A percentile compares a stretch with the other conserved stretches of the same genome.
phyloP scores from a whole-genome alignment of 2,888 invertebrate species.

The Acrobasis repandana region DNA sequence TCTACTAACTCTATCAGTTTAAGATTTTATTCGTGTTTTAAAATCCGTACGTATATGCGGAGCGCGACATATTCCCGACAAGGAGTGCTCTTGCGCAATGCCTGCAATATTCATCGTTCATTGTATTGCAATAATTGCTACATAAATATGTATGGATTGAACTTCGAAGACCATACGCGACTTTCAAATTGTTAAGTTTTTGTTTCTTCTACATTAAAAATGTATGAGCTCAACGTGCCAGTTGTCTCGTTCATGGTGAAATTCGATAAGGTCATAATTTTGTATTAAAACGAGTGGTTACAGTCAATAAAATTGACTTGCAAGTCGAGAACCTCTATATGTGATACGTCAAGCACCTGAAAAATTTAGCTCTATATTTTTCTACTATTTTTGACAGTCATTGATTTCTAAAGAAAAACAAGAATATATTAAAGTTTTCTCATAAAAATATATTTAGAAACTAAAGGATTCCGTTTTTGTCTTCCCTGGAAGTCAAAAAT shows the following conservation, averaged over 20 bases:
- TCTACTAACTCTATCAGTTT: not conserved
- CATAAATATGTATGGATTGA: slow-evolving; percentile 76
- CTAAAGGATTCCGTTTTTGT: too few relatives aligned
- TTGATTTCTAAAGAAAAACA: too few relatives aligned
- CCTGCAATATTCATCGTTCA: slow-evolving; percentile 67
- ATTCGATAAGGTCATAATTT: slow-evolving; percentile 47
- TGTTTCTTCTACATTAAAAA: slow-evolving; percentile 67
- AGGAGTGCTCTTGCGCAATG: slow-evolving; percentile 54
- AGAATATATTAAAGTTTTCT: too few relatives aligned
- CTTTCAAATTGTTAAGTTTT: slow-evolving; percentile 71
- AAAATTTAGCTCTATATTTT: too few relatives aligned
- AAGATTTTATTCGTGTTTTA: slow-evolving; percentile 5
- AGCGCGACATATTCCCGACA: slow-evolving; percentile 35
- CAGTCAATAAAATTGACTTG: not conserved
- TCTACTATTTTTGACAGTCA: too few relatives aligned
- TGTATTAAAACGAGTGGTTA: not conserved
- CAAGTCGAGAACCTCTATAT: not conserved
- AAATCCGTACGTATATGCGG: not conserved
- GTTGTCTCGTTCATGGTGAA: slow-evolving; percentile 42
- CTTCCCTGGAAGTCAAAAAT: too few relatives aligned
- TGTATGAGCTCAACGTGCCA: slow-evolving; percentile 56
- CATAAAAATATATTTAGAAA: too few relatives aligned
- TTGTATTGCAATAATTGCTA: slow-evolving; percentile 74
- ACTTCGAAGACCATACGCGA: slow-evolving; percentile 58
- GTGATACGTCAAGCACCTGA: not conserved